Conservation (phyloP, 2,113 vertebrate genomes). For the Probosciger aterrimus region DNA sequence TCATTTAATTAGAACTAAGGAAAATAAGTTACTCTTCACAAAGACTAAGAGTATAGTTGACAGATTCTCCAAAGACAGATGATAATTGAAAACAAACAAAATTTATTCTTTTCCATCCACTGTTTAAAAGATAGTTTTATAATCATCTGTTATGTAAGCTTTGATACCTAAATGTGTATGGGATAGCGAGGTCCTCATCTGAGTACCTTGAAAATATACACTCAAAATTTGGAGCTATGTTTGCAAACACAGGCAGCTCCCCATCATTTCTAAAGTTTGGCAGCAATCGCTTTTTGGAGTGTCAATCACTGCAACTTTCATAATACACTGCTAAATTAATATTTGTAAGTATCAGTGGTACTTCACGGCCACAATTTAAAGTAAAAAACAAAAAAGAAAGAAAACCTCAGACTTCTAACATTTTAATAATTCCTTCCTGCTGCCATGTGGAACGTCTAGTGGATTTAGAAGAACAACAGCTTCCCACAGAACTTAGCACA, state of each 20-base stretch:
- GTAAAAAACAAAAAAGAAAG: neutral
- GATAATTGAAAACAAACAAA: neutral
- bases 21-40: neutral
- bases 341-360: neutral
- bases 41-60: neutral
- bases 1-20: neutral
- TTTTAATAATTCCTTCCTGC: neutral
- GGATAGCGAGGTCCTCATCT: neutral
- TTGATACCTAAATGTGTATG: neutral
- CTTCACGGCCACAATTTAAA: neutral
- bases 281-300: neutral
- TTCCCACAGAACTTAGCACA: constrained; percentile 23
- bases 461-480: constrained; percentile 24
- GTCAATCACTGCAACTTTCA: neutral
- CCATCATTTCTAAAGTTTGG: neutral
- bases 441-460: neutral
- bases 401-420: neutral
- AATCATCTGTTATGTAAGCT: neutral
- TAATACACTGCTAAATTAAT: neutral
- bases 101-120: neutral
- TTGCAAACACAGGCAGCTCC: neutral
- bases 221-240: neutral
- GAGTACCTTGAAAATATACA: neutral
- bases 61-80: neutral
- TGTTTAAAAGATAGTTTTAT: neutral